These are phyloP conservation scores for Dasypolia templi DNA, from an alignment of 2,888 invertebrate genomes.

Conservation along the genomic window DNA sequence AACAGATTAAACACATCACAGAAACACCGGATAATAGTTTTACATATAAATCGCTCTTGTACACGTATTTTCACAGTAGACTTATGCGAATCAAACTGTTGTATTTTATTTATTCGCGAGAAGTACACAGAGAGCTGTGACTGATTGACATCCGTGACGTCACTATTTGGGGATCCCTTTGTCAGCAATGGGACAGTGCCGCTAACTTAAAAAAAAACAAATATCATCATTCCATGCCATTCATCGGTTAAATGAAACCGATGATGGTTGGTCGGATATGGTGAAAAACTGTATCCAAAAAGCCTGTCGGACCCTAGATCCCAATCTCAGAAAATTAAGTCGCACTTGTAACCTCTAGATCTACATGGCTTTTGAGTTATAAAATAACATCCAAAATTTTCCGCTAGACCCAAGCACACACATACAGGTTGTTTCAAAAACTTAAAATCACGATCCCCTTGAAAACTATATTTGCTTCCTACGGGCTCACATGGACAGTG, in stretches of 20 bases:
- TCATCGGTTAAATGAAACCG: background rate
- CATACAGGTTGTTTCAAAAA: slow-evolving; percentile 27
- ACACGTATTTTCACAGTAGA: background rate
- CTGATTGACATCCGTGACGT: too few species aligned
- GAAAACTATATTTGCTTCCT: slow-evolving; percentile 20
- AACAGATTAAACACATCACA: background rate
- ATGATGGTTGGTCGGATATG: background rate
- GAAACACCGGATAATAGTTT: background rate
- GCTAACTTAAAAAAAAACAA: too few species aligned
- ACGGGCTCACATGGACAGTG: slow-evolving; percentile 10
- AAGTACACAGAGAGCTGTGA: too few species aligned
- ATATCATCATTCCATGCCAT: too few species aligned
- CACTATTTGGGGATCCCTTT: too few species aligned
- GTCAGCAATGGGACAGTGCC: too few species aligned
- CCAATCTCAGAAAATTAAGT: background rate
- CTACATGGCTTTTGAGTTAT: too few species aligned
- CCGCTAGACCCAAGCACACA: background rate
- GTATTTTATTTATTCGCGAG: too few species aligned
- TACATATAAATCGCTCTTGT: background rate
- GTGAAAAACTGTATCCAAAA: background rate
- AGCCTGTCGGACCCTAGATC: background rate
- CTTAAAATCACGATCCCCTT: slow-evolving; percentile 21
- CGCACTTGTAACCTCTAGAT: background rate
- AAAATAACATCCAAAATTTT: background rate
- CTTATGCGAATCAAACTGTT: background rate